phyloP scores from a whole-genome alignment of 1,140 invertebrate genomes.

The Yoshiicerus persimilis region DNA sequence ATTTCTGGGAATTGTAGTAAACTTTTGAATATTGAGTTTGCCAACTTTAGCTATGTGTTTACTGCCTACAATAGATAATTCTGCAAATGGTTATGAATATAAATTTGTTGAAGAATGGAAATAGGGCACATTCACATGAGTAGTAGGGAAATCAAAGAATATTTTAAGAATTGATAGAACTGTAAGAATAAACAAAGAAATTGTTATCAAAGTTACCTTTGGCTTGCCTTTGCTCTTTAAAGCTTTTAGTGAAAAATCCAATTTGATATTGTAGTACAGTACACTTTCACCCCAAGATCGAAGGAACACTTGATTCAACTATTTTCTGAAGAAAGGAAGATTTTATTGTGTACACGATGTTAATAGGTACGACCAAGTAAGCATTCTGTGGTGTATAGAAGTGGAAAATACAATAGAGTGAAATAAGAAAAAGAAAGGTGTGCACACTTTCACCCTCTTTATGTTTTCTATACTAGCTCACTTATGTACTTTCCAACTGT shows the following conservation, averaged over 20 bases:
- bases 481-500: not conserved
- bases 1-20: no score
- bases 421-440: not conserved
- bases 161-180: not conserved
- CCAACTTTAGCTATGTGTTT: not conserved
- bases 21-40: not conserved
- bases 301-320: not conserved
- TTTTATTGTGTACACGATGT: not conserved
- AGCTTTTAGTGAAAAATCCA: not conserved
- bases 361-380: no score
- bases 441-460: not conserved
- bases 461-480: not conserved
- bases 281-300: not conserved
- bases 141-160: not conserved
- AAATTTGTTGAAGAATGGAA: no score
- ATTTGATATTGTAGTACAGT: not conserved
- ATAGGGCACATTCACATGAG: no score
- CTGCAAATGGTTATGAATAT: no score
- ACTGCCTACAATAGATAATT: no score
- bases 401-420: not conserved
- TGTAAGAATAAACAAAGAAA: not conserved
- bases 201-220: not conserved
- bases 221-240: not conserved
- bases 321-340: not conserved
- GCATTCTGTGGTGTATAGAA: no score